Evolutionary conservation across 2,797 vertebrate species (phyloP).

Genomic region (Craterocephalus amniculus): DNA sequence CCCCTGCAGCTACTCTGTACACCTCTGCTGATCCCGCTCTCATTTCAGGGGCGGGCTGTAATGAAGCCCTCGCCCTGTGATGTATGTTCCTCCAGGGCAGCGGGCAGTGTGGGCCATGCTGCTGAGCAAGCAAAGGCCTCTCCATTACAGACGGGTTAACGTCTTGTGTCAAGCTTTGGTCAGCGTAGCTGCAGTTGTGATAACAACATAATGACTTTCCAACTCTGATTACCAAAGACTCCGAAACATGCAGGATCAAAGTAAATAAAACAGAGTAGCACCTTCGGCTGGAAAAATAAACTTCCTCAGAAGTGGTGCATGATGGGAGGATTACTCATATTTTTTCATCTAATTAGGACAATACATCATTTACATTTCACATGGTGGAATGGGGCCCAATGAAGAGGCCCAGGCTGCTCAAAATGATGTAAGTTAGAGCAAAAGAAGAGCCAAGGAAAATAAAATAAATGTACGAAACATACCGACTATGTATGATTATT

Average conservation of each 20-base stretch:
- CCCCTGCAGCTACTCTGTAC: slow-evolving; percentile 52
- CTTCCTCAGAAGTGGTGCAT: slow-evolving; percentile 78
- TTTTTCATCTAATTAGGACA: slow-evolving; percentile 85
- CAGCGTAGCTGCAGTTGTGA: slow-evolving; percentile 76
- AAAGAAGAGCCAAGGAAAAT: slow-evolving; percentile 57
- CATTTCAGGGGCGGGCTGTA: slow-evolving; percentile 53
- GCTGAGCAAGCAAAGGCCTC: slow-evolving; percentile 76
- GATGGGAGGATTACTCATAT: slow-evolving; percentile 85
- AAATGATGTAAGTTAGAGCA: slow-evolving; percentile 56
- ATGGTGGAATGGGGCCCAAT: slow-evolving; percentile 52
- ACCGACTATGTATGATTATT: slow-evolving; percentile 49
- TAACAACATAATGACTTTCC: slow-evolving; percentile 82
- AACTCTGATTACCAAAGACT: slow-evolving; percentile 81
- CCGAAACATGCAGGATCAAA: slow-evolving; percentile 80
- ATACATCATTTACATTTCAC: slow-evolving; percentile 84
- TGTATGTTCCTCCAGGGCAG: slow-evolving; percentile 73
- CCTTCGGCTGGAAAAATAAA: slow-evolving; percentile 86
- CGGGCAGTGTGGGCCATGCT: slow-evolving; percentile 72
- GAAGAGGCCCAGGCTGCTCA: slow-evolving; percentile 57
- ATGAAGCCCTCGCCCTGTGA: slow-evolving; percentile 74
- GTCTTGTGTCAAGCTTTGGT: slow-evolving; percentile 73
- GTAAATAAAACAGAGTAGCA: slow-evolving; percentile 82
- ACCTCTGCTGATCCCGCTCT: slow-evolving; percentile 63
- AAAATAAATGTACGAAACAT: slow-evolving; percentile 53
- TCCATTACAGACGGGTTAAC: slow-evolving; percentile 75